Percentiles rank a stretch among this genome's conserved stretches.
Conservation (phyloP, 2,113 vertebrate genomes). For the Apteryx mantelli region DNA sequence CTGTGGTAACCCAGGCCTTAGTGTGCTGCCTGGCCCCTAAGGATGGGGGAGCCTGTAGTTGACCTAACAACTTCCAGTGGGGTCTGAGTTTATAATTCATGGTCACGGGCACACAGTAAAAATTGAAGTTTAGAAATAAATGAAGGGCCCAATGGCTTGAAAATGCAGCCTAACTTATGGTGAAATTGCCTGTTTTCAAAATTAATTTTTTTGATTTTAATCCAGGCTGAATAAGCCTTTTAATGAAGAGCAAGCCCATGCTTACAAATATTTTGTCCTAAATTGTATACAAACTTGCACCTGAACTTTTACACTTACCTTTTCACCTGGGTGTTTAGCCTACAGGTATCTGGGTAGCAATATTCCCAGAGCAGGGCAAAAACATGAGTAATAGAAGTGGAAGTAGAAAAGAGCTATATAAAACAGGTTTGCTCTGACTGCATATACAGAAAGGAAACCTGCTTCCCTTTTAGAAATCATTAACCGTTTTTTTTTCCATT, state of each 20-base stretch:
- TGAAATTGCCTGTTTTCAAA: neutral
- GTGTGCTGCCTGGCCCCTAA: no score
- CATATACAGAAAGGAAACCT: neutral
- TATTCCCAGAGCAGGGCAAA: neutral
- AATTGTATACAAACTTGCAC: accelerated
- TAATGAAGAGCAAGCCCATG: neutral
- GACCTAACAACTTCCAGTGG: no score
- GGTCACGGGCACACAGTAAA: neutral
- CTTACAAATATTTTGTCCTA: neutral
- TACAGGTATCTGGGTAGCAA: neutral
- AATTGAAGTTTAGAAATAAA: neutral
- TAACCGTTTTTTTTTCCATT: neutral
- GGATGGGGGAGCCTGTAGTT: no score
- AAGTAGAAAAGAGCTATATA: neutral
- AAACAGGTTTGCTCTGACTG: neutral
- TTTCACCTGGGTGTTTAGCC: neutral
- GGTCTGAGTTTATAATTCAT: neutral
- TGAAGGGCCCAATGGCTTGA: neutral
- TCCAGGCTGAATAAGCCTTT: neutral
- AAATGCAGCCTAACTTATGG: neutral
- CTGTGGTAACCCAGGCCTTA: no score
- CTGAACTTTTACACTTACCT: neutral
- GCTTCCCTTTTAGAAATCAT: neutral
- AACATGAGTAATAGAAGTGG: accelerated
- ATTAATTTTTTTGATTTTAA: no score